phyloP scores from a whole-genome alignment of 2,888 invertebrate genomes.

The Frankliniella intonsa region DNA sequence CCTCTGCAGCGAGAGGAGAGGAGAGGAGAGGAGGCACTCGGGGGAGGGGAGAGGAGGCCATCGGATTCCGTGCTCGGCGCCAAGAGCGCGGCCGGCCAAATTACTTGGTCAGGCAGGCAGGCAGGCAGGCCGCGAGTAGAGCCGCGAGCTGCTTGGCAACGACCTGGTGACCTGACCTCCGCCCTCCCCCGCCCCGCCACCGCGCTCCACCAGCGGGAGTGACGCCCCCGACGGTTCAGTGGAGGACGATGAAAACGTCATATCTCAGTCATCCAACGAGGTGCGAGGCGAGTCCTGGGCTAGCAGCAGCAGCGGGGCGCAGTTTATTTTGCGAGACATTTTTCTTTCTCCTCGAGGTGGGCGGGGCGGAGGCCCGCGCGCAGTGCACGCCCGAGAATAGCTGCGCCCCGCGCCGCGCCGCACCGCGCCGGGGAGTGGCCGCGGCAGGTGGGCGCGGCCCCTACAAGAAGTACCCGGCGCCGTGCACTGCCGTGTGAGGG shows the following conservation, averaged over 20 bases:
- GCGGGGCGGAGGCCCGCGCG: neutral
- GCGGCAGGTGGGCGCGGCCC: neutral
- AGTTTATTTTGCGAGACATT: conserved; percentile 3
- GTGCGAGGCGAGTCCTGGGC: neutral
- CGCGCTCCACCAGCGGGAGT: too few species aligned
- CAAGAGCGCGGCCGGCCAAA: too few species aligned
- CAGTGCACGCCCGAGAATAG: neutral
- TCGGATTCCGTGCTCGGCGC: too few species aligned
- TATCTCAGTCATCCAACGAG: conserved; percentile 2
- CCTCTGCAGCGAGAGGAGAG: too few species aligned
- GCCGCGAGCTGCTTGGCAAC: too few species aligned
- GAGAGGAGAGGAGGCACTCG: too few species aligned
- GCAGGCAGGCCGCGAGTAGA: too few species aligned
- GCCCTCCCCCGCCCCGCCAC: neutral
- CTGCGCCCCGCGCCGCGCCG: neutral
- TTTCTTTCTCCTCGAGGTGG: neutral
- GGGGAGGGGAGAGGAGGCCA: too few species aligned
- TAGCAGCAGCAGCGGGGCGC: neutral
- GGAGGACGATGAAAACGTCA: neutral
- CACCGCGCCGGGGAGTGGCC: neutral
- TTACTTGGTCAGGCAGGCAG: too few species aligned
- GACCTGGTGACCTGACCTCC: too few species aligned
- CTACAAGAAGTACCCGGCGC: too few species aligned
- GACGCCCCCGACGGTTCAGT: neutral
- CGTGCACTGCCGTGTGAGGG: neutral